Conservation (phyloP, 2,113 vertebrate genomes). For the Acanthisitta chloris region DNA sequence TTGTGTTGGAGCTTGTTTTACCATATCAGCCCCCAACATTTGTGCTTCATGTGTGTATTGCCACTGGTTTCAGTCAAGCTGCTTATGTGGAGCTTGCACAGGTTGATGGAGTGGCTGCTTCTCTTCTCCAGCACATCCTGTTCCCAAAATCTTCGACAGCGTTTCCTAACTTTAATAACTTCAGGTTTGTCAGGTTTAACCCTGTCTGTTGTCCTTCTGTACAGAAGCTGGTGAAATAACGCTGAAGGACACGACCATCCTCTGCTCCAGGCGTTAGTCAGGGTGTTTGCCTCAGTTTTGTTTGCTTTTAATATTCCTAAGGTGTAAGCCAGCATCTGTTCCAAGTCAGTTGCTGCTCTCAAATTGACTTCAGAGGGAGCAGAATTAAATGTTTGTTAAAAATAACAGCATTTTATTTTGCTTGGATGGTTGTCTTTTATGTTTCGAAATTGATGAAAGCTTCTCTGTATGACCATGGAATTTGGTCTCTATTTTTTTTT, state of each 20-base stretch:
- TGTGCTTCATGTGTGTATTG: fast-evolving
- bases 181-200: constrained; percentile 50
- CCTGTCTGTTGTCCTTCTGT: neutral
- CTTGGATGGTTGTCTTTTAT: neutral
- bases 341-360: neutral
- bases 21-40: neutral
- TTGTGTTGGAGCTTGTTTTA: neutral
- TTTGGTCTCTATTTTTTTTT: neutral
- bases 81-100: fast-evolving
- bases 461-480: neutral
- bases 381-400: constrained; percentile 18
- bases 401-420: constrained; percentile 25
- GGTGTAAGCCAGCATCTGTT: neutral
- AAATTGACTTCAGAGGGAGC: constrained; percentile 40
- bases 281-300: neutral
- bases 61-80: neutral
- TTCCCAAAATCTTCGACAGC: neutral
- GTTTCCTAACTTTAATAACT: neutral
- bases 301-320: constrained; percentile 61
- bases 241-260: neutral
- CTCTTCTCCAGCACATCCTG: neutral
- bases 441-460: neutral
- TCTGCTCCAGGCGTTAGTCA: constrained; percentile 5
- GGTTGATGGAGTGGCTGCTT: neutral
- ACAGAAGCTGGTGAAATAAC: neutral